Percentiles rank a stretch among this genome's conserved stretches.
Evolutionary conservation across 2,797 vertebrate species (phyloP).

Genomic region (Hypotaenidia philippensis): DNA sequence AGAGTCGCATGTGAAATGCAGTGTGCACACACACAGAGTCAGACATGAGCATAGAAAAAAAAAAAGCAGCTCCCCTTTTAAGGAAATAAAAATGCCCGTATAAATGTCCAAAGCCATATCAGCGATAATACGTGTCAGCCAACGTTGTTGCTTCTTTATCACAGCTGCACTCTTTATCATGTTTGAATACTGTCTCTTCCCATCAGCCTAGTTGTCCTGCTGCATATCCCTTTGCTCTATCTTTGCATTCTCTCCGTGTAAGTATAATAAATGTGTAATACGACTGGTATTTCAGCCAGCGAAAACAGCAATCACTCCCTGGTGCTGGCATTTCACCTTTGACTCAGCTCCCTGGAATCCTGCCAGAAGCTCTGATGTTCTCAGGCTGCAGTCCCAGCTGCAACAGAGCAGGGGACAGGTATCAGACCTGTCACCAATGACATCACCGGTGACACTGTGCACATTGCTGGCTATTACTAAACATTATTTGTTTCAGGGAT

Average conservation of each 20-base stretch:
- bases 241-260: background rate
- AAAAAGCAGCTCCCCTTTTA: background rate
- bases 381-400: background rate
- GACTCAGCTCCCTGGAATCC: constrained; percentile 28
- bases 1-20: background rate
- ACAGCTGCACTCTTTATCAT: background rate
- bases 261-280: constrained; percentile 36
- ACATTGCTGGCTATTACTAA: background rate
- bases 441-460: background rate
- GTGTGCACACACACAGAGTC: background rate
- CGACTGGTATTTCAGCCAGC: constrained; percentile 1
- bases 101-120: background rate
- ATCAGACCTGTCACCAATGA: background rate
- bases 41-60: no score
- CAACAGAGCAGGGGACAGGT: background rate
- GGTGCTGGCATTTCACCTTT: constrained; percentile 59
- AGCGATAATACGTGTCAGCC: background rate
- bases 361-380: background rate
- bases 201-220: background rate
- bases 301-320: constrained; percentile 25
- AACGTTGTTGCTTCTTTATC: background rate
- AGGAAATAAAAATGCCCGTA: background rate
- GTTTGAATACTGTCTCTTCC: constrained; percentile 3
- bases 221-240: constrained; percentile 12
- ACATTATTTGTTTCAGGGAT: background rate